Percentiles rank a stretch among this genome's conserved stretches.
Conservation (phyloP, 2,888 invertebrate species). For the Meiosimyza platycephala region DNA sequence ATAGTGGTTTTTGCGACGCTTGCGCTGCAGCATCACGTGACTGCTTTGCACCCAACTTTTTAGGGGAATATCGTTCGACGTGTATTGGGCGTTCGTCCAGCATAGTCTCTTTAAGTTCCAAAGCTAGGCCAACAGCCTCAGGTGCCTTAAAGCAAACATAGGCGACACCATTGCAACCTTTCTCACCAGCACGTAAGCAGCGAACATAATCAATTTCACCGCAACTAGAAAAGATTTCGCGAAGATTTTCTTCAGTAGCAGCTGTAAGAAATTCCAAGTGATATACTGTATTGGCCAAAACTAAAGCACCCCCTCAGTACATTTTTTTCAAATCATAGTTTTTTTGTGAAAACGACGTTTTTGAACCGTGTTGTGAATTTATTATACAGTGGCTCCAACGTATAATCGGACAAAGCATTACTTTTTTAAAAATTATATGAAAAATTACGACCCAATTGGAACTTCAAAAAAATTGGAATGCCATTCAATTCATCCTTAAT, state of each 20-base stretch:
- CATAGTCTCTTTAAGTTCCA: constrained; percentile 63
- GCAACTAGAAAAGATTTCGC: constrained; percentile 63
- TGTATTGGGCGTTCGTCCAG: constrained; percentile 64
- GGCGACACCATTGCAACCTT: constrained; percentile 65
- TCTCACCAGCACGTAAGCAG: constrained; percentile 57
- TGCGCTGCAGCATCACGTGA: constrained; percentile 48
- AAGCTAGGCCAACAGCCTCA: constrained; percentile 61
- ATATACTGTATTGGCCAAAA: too few relatives aligned
- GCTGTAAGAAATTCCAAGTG: constrained; percentile 48
- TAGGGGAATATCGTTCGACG: constrained; percentile 59
- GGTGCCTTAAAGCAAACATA: constrained; percentile 63
- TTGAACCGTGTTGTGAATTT: too few relatives aligned
- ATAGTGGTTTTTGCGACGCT: constrained; percentile 31
- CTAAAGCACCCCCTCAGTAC: too few relatives aligned
- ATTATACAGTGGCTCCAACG: too few relatives aligned
- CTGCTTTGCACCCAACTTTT: constrained; percentile 58
- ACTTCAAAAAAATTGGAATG: too few relatives aligned
- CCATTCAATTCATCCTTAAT: too few relatives aligned
- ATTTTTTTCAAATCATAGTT: too few relatives aligned
- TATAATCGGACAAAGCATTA: too few relatives aligned
- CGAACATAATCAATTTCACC: constrained; percentile 66
- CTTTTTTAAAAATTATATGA: too few relatives aligned
- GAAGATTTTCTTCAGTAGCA: constrained; percentile 61
- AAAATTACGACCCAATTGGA: too few relatives aligned
- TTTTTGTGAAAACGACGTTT: too few relatives aligned